Percentiles rank a stretch among this genome's conserved stretches.
Evolutionary conservation across 2,888 invertebrate species (phyloP).

Genomic region (Notocelia uddmanniana): DNA sequence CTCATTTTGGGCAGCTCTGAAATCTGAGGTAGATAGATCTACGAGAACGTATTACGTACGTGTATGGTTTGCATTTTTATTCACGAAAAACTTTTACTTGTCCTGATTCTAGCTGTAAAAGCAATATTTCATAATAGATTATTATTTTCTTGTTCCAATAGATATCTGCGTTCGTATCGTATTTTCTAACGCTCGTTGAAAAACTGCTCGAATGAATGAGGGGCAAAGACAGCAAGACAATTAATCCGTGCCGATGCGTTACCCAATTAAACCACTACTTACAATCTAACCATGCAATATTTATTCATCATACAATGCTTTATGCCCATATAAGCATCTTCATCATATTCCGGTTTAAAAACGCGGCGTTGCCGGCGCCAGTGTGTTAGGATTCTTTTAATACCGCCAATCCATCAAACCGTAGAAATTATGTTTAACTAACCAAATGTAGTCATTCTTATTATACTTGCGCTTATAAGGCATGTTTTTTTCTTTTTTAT

Average conservation of each 20-base stretch:
- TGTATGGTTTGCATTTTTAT: no score
- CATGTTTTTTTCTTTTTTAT: slow-evolving; percentile 19
- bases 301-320: slow-evolving; percentile 1
- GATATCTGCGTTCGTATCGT: no score
- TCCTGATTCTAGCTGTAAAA: no score
- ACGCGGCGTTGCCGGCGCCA: slow-evolving; percentile 31
- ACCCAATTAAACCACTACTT: slow-evolving; percentile 3
- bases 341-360: slow-evolving; percentile 5
- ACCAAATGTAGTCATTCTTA: slow-evolving; percentile 32
- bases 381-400: slow-evolving; percentile 22
- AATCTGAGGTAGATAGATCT: no score
- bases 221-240: not conserved
- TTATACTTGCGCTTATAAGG: slow-evolving; percentile 30
- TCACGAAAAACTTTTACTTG: no score
- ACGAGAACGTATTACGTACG: no score
- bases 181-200: not conserved
- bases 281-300: not conserved
- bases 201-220: not conserved
- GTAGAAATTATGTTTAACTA: slow-evolving; percentile 41
- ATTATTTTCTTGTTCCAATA: no score
- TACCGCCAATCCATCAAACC: slow-evolving; percentile 41
- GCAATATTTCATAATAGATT: no score
- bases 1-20: no score
- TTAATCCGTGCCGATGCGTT: not conserved
- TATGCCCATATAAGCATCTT: slow-evolving; percentile 12